Base-by-base conservation (phyloP, 2,888 invertebrate genomes). In the Gymnosoma rotundatum region DNA sequence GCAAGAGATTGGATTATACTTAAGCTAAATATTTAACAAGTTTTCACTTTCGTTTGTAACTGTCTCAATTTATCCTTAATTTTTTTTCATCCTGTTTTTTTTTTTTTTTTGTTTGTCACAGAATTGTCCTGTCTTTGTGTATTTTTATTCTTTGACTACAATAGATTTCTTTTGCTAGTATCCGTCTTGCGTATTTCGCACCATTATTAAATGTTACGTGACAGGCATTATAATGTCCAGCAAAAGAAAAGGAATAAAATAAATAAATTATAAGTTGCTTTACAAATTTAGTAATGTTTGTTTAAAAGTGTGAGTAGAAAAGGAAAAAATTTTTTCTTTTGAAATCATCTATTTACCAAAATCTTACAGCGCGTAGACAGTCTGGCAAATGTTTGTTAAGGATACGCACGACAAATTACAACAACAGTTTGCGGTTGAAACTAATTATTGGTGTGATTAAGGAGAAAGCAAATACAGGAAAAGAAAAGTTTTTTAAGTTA, bases 171-270 rank as follows among this genome's bases (percentile, higher is more conserved):
- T 56, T 20, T 52, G 52, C 12, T 50, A 32, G 58, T 16, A 58
- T 48, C 56, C 3, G 20, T 58, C 58, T 72, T 79, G 16, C 58
- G 14, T 58, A 73, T 42, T 73, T 66, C 9, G 50, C 72, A 56
- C 45, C 72, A 21, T 72, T 72, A 72, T 72, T 50, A 79, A 66
- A 56, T 72, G 9, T 58, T 79, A 66, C 79, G 79, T 79, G 79
- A 79, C 58, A 60, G 20, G 72, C 79, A 73, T 73, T 66, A n/a
- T 10, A 73, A 79, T 52, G 14, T 1, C 36, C 7, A 8, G 7
- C 2, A 32, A 32, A 32, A 32, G 32, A 32, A 32, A 63, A 64
- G 7, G 61, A 63, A 52, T 32, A 32, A 61, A 78, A 63, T 48
- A 63, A 70, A 63, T 42, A 64, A 42, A 58, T 58, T 78, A 72